Evolutionary conservation across 2,113 vertebrate species (phyloP).

Genomic region (Melospiza melodia): DNA sequence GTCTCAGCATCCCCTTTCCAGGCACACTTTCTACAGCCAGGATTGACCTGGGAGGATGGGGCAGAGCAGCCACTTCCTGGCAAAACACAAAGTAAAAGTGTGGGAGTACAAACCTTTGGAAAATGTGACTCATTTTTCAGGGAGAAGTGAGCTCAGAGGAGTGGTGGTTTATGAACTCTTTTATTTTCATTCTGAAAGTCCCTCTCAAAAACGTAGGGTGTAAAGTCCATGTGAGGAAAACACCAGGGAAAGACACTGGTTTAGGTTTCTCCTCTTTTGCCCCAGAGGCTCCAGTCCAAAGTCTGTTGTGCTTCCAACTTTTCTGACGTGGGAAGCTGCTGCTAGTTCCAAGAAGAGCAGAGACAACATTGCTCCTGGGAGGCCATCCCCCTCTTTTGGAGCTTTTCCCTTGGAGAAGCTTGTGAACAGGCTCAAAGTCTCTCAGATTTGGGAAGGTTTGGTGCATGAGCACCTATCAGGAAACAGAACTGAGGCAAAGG

Average conservation of each 20-base stretch:
- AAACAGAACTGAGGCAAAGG: background rate
- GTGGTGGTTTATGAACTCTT: background rate
- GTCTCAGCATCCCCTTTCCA: background rate
- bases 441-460: background rate
- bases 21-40: background rate
- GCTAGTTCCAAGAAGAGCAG: background rate
- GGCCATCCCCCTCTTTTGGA: background rate
- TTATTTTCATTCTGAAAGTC: slow-evolving; percentile 33
- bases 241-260: background rate
- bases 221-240: background rate
- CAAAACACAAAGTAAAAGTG: background rate
- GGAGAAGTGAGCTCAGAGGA: background rate
- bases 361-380: background rate
- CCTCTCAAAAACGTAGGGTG: slow-evolving; percentile 48
- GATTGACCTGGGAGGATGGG: background rate
- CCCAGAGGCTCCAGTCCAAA: background rate
- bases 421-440: background rate
- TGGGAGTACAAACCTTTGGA: background rate
- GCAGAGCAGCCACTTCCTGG: background rate
- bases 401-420: background rate
- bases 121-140: background rate
- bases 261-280: background rate
- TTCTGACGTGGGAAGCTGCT: rapidly evolving
- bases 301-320: background rate
- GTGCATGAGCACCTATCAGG: background rate